Conservation (phyloP, 2,888 invertebrate species). For the Phragmatobia fuliginosa region DNA sequence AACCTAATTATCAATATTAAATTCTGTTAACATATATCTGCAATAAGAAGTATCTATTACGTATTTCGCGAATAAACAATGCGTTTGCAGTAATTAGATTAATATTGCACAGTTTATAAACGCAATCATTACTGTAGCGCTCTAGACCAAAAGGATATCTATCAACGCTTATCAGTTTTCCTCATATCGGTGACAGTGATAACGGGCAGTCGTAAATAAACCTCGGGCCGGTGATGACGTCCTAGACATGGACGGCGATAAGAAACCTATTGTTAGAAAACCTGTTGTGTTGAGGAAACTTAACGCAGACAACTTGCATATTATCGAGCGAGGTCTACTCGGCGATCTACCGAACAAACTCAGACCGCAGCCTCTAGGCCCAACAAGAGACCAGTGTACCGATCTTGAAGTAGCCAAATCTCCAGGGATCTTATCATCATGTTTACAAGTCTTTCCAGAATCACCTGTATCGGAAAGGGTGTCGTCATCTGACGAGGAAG, state of each 20-base stretch:
- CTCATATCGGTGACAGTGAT: slow-evolving; percentile 65
- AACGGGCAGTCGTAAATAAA: slow-evolving; percentile 69
- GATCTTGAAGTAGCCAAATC: slow-evolving; percentile 81
- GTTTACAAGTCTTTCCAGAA: slow-evolving; percentile 70
- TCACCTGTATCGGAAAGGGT: slow-evolving; percentile 63
- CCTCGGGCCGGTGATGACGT: slow-evolving; percentile 74
- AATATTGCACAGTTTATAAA: slow-evolving; percentile 34
- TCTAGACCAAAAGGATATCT: slow-evolving; percentile 57
- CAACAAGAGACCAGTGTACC: slow-evolving; percentile 68
- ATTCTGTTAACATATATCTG: neutral
- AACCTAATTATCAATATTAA: neutral
- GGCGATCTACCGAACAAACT: slow-evolving; percentile 78
- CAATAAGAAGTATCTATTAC: neutral
- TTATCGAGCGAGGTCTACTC: slow-evolving; percentile 78
- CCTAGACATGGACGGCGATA: slow-evolving; percentile 74
- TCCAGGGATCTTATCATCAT: slow-evolving; percentile 73
- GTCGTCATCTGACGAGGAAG: slow-evolving; percentile 67
- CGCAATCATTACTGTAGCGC: slow-evolving; percentile 29
- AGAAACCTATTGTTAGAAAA: slow-evolving; percentile 65
- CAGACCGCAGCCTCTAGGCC: slow-evolving; percentile 67
- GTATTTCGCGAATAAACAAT: neutral
- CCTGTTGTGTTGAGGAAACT: slow-evolving; percentile 76
- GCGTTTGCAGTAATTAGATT: slow-evolving; percentile 16
- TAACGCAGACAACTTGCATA: slow-evolving; percentile 73
- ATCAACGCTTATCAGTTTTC: slow-evolving; percentile 72